Conservation (phyloP, 2,888 invertebrate species). For the Conus canariensis region DNA sequence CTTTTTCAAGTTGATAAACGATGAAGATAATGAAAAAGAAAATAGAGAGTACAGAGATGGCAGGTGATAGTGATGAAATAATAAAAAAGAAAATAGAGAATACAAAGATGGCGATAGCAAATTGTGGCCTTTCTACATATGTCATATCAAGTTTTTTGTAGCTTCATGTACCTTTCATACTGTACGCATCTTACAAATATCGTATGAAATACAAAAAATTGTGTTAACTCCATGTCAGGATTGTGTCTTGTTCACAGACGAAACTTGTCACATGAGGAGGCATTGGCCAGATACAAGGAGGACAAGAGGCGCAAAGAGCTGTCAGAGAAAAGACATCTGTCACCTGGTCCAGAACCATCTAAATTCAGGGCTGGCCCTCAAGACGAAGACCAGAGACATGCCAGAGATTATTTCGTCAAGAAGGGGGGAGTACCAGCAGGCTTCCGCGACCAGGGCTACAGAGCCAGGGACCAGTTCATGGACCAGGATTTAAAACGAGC, state of each 20-base stretch:
- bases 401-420: neutral
- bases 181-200: too few relatives aligned
- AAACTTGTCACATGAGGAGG: slow-evolving; percentile 19
- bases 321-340: neutral
- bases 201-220: too few relatives aligned
- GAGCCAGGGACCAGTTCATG: neutral
- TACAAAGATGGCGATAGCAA: too few relatives aligned
- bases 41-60: too few relatives aligned
- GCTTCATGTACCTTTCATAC: too few relatives aligned
- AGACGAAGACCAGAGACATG: neutral
- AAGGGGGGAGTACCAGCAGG: neutral
- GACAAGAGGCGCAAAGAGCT: neutral
- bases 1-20: too few relatives aligned
- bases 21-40: too few relatives aligned
- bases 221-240: neutral
- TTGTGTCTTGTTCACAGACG: slow-evolving; percentile 6
- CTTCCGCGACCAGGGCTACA: neutral
- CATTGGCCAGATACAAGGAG: slow-evolving; percentile 33
- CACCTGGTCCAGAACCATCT: neutral
- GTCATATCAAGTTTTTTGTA: too few relatives aligned
- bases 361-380: too few relatives aligned
- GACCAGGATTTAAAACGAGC: neutral
- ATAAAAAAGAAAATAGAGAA: too few relatives aligned
- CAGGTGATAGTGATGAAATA: too few relatives aligned
- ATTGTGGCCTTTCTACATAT: too few relatives aligned